Conservation (phyloP, 2,888 invertebrate genomes). For the Oasisia sp. region DNA sequence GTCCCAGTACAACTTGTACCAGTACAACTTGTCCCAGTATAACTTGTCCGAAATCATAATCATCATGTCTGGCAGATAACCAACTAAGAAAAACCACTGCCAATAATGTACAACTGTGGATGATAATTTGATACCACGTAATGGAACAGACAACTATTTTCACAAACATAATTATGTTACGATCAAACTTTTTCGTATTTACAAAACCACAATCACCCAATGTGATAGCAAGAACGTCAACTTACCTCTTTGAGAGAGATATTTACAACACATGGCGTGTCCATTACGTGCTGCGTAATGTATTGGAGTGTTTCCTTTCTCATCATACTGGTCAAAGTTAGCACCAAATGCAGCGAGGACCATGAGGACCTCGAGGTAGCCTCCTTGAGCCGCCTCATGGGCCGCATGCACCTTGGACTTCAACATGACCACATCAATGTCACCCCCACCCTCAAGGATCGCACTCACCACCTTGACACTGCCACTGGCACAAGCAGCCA, state of each 20-base stretch:
- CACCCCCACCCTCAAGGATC: conserved; percentile 56
- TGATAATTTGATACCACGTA: too few species aligned
- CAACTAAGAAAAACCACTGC: too few species aligned
- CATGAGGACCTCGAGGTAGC: conserved; percentile 55
- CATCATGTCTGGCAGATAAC: too few species aligned
- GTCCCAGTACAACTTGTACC: too few species aligned
- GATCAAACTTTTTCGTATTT: conserved; percentile 6
- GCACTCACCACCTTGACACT: conserved; percentile 60
- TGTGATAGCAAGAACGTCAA: not conserved
- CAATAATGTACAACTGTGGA: too few species aligned
- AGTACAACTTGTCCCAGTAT: too few species aligned
- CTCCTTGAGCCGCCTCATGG: conserved; percentile 63
- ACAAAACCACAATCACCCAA: not conserved
- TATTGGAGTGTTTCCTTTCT: conserved; percentile 62
- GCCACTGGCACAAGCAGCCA: conserved; percentile 64
- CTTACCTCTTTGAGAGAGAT: conserved; percentile 63
- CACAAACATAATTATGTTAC: not conserved
- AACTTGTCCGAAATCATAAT: too few species aligned
- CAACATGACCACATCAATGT: conserved; percentile 50
- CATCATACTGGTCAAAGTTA: conserved; percentile 61
- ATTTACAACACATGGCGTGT: conserved; percentile 62
- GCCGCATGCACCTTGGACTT: conserved; percentile 57
- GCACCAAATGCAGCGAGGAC: conserved; percentile 62
- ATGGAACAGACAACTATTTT: too few species aligned
- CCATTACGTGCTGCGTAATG: conserved; percentile 62